Percentiles rank a stretch among this genome's conserved stretches.
Conservation (phyloP, 1,140 invertebrate species). For the Goniozus legneri region DNA sequence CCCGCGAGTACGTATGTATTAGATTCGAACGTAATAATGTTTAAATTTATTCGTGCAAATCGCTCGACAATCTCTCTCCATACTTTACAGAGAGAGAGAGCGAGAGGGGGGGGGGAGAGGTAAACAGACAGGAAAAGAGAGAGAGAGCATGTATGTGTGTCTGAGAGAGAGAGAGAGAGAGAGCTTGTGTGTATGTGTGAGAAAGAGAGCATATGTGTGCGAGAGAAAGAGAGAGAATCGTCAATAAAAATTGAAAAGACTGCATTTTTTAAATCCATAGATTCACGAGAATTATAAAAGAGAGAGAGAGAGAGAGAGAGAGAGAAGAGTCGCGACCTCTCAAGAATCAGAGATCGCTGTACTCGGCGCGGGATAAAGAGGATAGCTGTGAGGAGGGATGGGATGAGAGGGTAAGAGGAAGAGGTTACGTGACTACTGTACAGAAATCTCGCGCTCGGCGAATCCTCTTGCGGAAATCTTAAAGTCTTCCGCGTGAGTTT, state of each 20-base stretch:
- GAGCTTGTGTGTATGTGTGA: not conserved
- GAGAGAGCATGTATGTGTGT: no score
- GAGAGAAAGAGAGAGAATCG: not conserved
- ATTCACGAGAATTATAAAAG: no score
- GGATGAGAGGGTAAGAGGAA: no score
- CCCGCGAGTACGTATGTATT: no score
- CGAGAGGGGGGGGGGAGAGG: no score
- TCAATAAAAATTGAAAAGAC: not conserved
- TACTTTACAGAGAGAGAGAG: no score
- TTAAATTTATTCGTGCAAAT: no score
- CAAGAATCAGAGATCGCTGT: conserved; percentile 19
- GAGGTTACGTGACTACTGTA: conserved; percentile 14
- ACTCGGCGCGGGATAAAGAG: conserved; percentile 11
- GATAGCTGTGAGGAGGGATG: no score
- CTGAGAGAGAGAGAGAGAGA: not conserved
- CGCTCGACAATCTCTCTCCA: no score
- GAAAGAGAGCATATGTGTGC: not conserved
- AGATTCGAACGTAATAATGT: no score
- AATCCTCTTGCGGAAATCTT: conserved; percentile 12
- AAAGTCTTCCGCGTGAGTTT: not conserved
- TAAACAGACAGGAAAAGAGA: not conserved
- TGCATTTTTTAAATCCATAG: no score
- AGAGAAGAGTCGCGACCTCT: not conserved
- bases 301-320: conserved; percentile 1
- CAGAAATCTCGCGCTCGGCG: conserved; percentile 15